These are phyloP conservation scores for Nyctibius grandis DNA, from an alignment of 2,797 vertebrate genomes.

Conservation along the genomic window DNA sequence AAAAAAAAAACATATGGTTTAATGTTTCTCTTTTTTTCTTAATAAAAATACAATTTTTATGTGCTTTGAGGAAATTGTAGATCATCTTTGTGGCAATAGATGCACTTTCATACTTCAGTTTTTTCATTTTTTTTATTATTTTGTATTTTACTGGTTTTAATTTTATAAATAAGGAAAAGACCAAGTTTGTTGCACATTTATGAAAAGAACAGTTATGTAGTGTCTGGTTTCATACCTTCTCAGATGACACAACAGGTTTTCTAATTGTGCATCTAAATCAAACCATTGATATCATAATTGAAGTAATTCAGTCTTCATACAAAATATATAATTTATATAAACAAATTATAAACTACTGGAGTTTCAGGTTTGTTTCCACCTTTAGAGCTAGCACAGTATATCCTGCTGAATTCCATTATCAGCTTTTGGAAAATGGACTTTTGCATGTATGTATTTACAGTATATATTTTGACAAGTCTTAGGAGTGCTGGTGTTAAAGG, in stretches of 20 bases:
- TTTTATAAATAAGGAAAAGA: not conserved
- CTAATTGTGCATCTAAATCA: not conserved
- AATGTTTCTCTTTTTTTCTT: not conserved
- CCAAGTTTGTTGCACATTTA: not conserved
- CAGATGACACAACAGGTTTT: not conserved
- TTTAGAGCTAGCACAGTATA: not conserved
- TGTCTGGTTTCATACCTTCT: not conserved
- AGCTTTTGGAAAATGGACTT: not conserved
- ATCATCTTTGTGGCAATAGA: not conserved
- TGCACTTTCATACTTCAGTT: not conserved
- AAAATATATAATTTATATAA: not conserved
- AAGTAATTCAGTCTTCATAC: not conserved
- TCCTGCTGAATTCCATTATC: not conserved
- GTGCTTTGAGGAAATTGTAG: not conserved
- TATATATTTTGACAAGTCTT: not conserved
- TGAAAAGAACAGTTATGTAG: not conserved
- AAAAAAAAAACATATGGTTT: not conserved
- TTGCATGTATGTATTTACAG: not conserved
- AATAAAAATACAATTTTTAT: not conserved
- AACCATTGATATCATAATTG: not conserved
- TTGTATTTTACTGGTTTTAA: not conserved
- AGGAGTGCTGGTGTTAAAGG: not conserved
- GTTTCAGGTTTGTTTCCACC: not conserved
- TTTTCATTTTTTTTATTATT: not conserved
- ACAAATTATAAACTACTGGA: not conserved